phyloP scores from a whole-genome alignment of 2,797 vertebrate species.

The Lateolabrax maculatus region DNA sequence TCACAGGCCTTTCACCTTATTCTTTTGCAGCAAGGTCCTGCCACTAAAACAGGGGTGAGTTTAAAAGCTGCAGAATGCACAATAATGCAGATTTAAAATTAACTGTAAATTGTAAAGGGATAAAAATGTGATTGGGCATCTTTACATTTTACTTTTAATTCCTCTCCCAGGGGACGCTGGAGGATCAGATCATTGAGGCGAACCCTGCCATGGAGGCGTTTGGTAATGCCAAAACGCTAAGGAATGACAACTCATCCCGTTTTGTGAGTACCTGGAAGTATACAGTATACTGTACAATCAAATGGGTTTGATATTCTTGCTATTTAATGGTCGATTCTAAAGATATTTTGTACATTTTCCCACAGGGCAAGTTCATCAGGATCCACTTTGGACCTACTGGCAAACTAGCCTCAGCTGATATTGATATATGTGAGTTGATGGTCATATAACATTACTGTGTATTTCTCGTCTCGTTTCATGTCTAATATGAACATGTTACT shows the following conservation, averaged over 20 bases:
- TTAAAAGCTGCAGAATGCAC: neutral
- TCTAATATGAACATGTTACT: neutral
- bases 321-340: neutral
- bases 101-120: neutral
- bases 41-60: conserved; percentile 84
- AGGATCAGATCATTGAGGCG: conserved; percentile 97
- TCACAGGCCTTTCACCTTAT: conserved; percentile 43
- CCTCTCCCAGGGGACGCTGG: conserved; percentile 89
- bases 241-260: conserved; percentile 96
- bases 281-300: neutral
- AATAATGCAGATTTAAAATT: neutral
- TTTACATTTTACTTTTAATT: neutral
- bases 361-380: conserved; percentile 95
- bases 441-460: neutral
- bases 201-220: conserved; percentile 98
- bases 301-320: neutral
- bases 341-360: neutral
- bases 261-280: conserved; percentile 89
- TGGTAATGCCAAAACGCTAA: conserved; percentile 95
- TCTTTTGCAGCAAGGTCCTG: conserved; percentile 67
- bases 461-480: neutral
- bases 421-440: conserved; percentile 92
- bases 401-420: conserved; percentile 93
- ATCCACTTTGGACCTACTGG: conserved; percentile 96
- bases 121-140: neutral